Conservation (phyloP, 64 coral and sea anemone genomes). For the Actinia tenebrosa region DNA sequence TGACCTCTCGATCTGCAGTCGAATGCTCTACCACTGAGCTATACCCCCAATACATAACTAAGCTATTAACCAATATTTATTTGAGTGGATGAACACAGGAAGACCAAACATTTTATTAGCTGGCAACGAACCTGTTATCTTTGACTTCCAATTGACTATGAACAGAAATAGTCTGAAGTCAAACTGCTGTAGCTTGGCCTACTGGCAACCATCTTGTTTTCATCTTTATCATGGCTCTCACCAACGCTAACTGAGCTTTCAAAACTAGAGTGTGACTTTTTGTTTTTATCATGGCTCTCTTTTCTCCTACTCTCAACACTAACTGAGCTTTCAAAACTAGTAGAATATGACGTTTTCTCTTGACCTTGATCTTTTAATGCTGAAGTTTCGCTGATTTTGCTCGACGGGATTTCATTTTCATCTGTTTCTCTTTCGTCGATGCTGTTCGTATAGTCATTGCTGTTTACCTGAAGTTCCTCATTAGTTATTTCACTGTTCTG, state of each 20-base stretch:
- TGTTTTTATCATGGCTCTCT: background rate
- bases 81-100: background rate
- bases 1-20: conserved; percentile 70
- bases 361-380: background rate
- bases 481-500: background rate
- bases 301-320: background rate
- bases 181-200: background rate
- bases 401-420: background rate
- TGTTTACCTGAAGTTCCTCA: background rate
- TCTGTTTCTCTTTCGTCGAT: background rate
- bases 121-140: background rate
- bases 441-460: background rate
- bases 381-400: background rate
- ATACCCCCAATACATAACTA: conserved; percentile 19
- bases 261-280: background rate
- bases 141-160: background rate
- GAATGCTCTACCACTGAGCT: conserved; percentile 77
- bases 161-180: background rate
- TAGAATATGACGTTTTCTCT: background rate
- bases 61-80: too few species aligned
- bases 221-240: background rate
- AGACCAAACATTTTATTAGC: background rate
- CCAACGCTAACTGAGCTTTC: background rate
- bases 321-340: background rate
- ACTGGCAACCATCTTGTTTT: background rate